Conservation (phyloP, 2,113 vertebrate genomes). For the Cyanoderma ruficeps region DNA sequence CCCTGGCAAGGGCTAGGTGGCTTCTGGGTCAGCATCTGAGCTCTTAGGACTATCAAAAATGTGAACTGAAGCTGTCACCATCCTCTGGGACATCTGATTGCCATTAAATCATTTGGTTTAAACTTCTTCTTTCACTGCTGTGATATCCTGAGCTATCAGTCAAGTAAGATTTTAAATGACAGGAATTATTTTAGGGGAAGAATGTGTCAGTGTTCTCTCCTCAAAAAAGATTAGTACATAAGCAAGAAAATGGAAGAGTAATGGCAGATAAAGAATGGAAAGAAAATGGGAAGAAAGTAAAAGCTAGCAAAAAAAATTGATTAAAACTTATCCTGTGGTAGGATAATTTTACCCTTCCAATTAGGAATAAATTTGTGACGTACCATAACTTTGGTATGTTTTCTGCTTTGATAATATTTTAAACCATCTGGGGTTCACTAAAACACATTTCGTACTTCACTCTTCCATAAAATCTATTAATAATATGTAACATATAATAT, state of each 20-base stretch:
- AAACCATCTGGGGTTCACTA: background rate
- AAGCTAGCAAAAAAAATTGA: background rate
- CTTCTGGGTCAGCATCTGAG: background rate
- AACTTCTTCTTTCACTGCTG: background rate
- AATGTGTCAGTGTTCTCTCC: background rate
- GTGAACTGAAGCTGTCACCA: background rate
- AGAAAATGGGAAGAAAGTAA: background rate
- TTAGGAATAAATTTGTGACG: background rate
- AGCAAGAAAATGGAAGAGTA: background rate
- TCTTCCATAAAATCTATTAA: background rate
- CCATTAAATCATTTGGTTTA: background rate
- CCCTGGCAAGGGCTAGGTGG: background rate
- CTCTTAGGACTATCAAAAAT: background rate
- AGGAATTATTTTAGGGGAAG: background rate
- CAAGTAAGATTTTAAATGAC: background rate
- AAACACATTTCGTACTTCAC: background rate
- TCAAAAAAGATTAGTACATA: background rate
- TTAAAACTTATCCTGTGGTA: background rate
- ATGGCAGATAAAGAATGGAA: background rate
- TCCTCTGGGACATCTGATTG: background rate
- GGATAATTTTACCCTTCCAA: background rate
- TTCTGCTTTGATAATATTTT: background rate
- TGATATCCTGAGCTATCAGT: background rate
- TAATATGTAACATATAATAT: background rate
- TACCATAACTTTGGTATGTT: background rate